Percentiles rank a stretch among this genome's conserved stretches.
phyloP scores from a whole-genome alignment of 2,797 vertebrate species.

The Gastrophryne carolinensis region DNA sequence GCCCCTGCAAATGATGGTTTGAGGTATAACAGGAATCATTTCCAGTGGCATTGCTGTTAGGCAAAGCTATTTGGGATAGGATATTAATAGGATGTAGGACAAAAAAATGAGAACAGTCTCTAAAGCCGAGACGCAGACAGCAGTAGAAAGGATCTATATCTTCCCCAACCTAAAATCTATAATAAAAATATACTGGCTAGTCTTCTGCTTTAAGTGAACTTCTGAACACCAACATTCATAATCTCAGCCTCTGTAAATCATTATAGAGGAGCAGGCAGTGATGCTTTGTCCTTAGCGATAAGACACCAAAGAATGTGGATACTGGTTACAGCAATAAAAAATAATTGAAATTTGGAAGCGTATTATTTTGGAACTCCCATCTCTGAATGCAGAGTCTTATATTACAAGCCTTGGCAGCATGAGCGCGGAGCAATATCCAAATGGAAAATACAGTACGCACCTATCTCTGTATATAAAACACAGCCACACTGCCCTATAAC shows the following conservation, averaged over 20 bases:
- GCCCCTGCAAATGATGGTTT: no score
- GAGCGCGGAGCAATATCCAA: neutral
- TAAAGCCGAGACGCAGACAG: no score
- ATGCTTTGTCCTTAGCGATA: slow-evolving; percentile 33
- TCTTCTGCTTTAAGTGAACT: neutral
- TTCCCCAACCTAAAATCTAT: no score
- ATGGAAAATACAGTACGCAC: neutral
- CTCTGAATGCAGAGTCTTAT: neutral
- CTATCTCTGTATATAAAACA: slow-evolving; percentile 4
- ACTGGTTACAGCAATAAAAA: slow-evolving; percentile 25
- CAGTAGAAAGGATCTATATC: no score
- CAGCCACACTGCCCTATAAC: neutral
- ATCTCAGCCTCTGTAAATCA: slow-evolving; percentile 21
- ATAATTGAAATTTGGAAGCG: slow-evolving; percentile 4
- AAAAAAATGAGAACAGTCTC: no score
- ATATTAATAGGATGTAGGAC: no score
- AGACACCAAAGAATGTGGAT: slow-evolving; percentile 4
- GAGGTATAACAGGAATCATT: no score
- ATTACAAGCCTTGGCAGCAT: neutral
- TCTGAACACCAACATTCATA: slow-evolving; percentile 16
- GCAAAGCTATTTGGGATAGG: no score
- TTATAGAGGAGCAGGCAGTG: slow-evolving; percentile 3
- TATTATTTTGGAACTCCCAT: neutral
- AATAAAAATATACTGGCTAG: no score
- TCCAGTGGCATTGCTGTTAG: no score